Percentiles rank a stretch among this genome's conserved stretches.
These are phyloP conservation scores for Neuroterus valhalla DNA, from an alignment of 1,140 invertebrate genomes.

Conservation along the genomic window DNA sequence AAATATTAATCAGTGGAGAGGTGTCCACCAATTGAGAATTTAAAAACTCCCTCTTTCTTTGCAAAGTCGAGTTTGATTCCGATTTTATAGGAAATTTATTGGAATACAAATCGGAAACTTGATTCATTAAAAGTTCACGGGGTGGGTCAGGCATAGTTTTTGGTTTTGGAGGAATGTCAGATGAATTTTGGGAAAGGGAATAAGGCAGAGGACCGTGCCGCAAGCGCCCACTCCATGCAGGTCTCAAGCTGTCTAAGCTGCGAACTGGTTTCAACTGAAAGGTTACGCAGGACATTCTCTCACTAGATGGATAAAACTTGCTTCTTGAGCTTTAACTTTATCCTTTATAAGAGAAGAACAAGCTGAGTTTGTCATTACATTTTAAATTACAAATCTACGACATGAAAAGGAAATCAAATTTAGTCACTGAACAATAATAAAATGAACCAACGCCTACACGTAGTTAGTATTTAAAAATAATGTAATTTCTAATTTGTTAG, in stretches of 20 bases:
- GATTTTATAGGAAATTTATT: not conserved
- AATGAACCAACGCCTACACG: slow-evolving; percentile 39
- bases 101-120: not conserved
- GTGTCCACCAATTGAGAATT: not conserved
- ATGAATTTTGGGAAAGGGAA: slow-evolving; percentile 55
- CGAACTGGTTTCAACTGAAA: slow-evolving; percentile 79
- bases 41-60: not conserved
- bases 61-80: not conserved
- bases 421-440: slow-evolving; percentile 40
- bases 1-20: not conserved
- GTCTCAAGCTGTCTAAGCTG: slow-evolving; percentile 78
- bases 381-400: not conserved
- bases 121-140: slow-evolving; percentile 42
- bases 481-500: not conserved
- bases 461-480: not conserved
- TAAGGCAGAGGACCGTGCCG: slow-evolving; percentile 65
- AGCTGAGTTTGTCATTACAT: slow-evolving; percentile 1
- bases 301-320: slow-evolving; percentile 24
- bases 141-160: slow-evolving; percentile 53
- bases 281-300: slow-evolving; percentile 50
- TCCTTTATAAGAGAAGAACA: slow-evolving; percentile 25
- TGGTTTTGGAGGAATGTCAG: slow-evolving; percentile 49
- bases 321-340: slow-evolving; percentile 8
- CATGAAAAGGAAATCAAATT: slow-evolving; percentile 12
- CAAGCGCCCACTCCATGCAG: slow-evolving; percentile 70